Conservation (phyloP, 2,113 vertebrate genomes). For the Alligator mississippiensis region DNA sequence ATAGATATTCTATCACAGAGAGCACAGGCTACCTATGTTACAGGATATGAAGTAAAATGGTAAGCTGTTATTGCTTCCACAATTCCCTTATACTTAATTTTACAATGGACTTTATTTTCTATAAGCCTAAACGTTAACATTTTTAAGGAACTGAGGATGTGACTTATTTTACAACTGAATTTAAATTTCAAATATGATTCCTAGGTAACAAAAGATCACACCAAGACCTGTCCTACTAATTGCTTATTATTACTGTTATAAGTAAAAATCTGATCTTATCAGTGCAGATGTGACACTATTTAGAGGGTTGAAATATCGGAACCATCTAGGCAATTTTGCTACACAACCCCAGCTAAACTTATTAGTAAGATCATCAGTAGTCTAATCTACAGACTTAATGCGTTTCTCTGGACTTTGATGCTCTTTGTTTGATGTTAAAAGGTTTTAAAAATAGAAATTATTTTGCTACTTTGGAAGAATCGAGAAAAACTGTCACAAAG, state of each 20-base stretch:
- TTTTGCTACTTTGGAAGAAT: background rate
- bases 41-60: background rate
- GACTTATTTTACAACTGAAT: background rate
- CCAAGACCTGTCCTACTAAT: background rate
- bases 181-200: background rate
- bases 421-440: background rate
- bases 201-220: background rate
- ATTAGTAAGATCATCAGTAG: background rate
- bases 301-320: background rate
- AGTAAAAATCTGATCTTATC: slow-evolving; percentile 3
- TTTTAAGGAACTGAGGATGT: background rate
- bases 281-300: background rate
- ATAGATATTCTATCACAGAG: background rate
- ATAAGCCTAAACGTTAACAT: background rate
- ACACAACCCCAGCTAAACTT: background rate
- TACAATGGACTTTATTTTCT: background rate
- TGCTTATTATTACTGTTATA: background rate
- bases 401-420: background rate
- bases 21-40: background rate
- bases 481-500: background rate
- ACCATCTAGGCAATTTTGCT: background rate
- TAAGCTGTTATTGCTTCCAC: background rate
- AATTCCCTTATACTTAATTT: background rate
- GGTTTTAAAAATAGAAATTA: background rate
- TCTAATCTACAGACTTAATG: background rate